Evolutionary conservation across 30 jellyfish, hydroid and myxozoan species (phyloP), one percentile per base, ranked within the genome.

Genomic region (Turritopsis dohrnii): DNA sequence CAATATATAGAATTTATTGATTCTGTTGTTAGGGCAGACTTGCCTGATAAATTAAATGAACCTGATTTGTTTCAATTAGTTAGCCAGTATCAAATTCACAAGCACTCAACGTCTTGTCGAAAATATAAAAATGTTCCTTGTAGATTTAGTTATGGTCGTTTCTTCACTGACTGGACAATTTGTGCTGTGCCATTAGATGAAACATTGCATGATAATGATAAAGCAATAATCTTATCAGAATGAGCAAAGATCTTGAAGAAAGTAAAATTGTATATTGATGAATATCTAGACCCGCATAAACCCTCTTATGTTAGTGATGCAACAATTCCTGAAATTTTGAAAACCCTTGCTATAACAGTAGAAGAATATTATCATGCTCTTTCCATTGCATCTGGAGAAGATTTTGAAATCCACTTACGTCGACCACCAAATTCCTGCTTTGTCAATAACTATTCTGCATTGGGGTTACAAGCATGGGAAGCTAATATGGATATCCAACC

Each of bases 401-500:
- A n/a, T n/a, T n/a, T n/a, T n/a, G n/a, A n/a, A n/a, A n/a, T n/a
- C n/a, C n/a, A n/a, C n/a, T n/a, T n/a, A n/a, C n/a, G n/a, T n/a
- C n/a, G n/a, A n/a, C n/a, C n/a, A n/a, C n/a, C n/a, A n/a, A n/a
- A n/a, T n/a, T n/a, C n/a, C n/a, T n/a, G n/a, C n/a, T n/a, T 75
- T 1, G 66, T 75, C 25, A 75, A 75, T 1, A 75, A 75, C 22
- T 75, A 0, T 1, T 75, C 21, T 75, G 83, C 83, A 13, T 0
- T 75, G 0, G 83, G 83, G 9, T 21, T 75, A n/a, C 72, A 75
- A 22, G 83, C 83, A 75, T 75, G 83, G 83, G 83, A 75, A 75
- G 3, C 83, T 0, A 75, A 75, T 75, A n/a, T 75, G 41, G 83
- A 75, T 75, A 75, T 75, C 41, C 83, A 26, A 52, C 83, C 83